phyloP scores from a whole-genome alignment of 35 echinoderm and acorn worm species.

The Lytechinus variegatus region DNA sequence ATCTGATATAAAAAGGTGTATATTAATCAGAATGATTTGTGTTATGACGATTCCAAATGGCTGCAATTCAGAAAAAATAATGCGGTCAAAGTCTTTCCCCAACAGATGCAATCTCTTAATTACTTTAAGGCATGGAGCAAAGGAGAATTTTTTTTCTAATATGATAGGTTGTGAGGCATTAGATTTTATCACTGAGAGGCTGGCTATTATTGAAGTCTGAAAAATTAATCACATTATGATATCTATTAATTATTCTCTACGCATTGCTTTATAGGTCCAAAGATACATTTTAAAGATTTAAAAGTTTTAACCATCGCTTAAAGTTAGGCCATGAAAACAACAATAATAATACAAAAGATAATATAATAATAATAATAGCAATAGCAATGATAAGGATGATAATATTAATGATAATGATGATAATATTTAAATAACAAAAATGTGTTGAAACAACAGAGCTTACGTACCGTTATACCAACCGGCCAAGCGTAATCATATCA shows the following conservation, averaged over 20 bases:
- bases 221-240: not conserved
- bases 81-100: not conserved
- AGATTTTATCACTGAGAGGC: not conserved
- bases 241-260: not conserved
- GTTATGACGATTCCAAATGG: not conserved
- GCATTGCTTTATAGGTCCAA: not conserved
- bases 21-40: not conserved
- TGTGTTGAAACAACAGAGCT: too few species aligned
- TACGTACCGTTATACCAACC: too few species aligned
- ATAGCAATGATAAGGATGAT: too few species aligned
- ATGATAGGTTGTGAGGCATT: not conserved
- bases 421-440: too few species aligned
- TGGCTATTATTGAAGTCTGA: too few species aligned
- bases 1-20: not conserved
- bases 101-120: not conserved
- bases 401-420: too few species aligned
- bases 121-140: not conserved
- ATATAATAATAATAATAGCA: too few species aligned
- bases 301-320: too few species aligned
- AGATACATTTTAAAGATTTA: too few species aligned
- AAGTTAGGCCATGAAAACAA: too few species aligned
- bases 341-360: too few species aligned
- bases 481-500: too few species aligned
- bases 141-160: not conserved
- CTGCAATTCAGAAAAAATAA: not conserved